Evolutionary conservation across 1,140 invertebrate species (phyloP), one percentile per base, ranked within the genome.

Genomic region (Drosophila carrolli): DNA sequence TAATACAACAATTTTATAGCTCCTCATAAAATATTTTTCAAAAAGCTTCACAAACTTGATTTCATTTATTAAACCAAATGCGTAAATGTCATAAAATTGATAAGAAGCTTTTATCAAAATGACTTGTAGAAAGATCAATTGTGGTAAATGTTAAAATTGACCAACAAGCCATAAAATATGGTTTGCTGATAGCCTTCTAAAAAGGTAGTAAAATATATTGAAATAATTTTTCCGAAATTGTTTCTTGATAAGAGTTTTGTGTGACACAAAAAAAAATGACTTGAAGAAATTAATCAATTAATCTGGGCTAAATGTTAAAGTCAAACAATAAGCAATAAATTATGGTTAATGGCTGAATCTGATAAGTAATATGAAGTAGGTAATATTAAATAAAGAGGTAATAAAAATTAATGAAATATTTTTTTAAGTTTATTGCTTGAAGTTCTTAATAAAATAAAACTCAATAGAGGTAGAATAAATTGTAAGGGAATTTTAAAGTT

Each of bases 51-150:
- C 29, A 32, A 8, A 32, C 8, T 7, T 4, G 13, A 16, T 50
- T 19, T 29, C n/a, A 19, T 19, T 19, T 14, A 32, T 32, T 32
- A n/a, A 41, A 62, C 9, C 53, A 41, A 11, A 27, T 43, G 19
- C 46, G 16, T 29, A 9, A 14, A 16, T 37, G 53, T 29, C 59
- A 58, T 19, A 19, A 19, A 11, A 29, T 43, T 62, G 54, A 62
- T 59, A 35, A 62, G 54, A 7, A 9, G 1, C 32, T 32, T 32
- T 11, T 62, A 62, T 62, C 60, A 35, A 60, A 62, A 38, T 62
- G 60, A 62, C 60, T 62, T 59, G 53, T 32, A 58, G 14, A 41
- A 59, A 58, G 11, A 19, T 38, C 32, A 54, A 38, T 40, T 40
- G 5, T 13, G 0, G 23, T 61, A 29, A 32, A 59, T 59, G 54